Base-by-base conservation (phyloP, 2,888 invertebrate species). In the Dendrolimus pini region DNA sequence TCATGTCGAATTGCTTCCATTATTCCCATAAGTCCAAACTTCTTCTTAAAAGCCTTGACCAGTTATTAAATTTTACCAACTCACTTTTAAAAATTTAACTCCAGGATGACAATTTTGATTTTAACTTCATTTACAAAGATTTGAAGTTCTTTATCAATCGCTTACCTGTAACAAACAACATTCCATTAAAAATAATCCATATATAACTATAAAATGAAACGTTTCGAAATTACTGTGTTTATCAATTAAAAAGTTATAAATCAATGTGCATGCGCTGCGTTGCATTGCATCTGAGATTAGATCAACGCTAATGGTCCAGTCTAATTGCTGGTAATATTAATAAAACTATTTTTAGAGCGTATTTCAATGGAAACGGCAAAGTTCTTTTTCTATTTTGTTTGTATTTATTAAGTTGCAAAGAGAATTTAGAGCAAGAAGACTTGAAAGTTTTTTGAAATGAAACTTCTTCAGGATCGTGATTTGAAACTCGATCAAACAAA, bases 261-360 rank as follows among this genome's bases (percentile, higher is more conserved):
- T 78, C 69, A 68, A 62, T 62, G 66, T 62, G 66, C 66, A 63
- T 63, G 69, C 67, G 61, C 62, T 60, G 59, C 64, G 60, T 61
- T 47, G 47, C 47, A 47, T 47, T 57, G 56, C 62, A 57, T 65
- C 63, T 56, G 56, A 72, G 81, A 82, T 82, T 72, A 80, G 72
- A 80, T 79, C 72, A 62, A 67, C 64, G 71, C 63, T 81, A 78
- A 83, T 79, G 75, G 72, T 61, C 41, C 63, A 67, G 61, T 66
- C 72, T 80, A 82, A 82, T 82, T 81, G 75, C 75, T 64, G 57
- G 69, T 65, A 70, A 74, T 72, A 71, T 67, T 71, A 72, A 74
- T 75, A 74, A 76, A 77, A 70, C 69, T 77, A 77, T 77, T 71
- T 73, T 67, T 65, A 72, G 66, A 62, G 52, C 41, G 52, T 52